Conservation (phyloP, 2,888 invertebrate species). For the Drosophila leonis region DNA sequence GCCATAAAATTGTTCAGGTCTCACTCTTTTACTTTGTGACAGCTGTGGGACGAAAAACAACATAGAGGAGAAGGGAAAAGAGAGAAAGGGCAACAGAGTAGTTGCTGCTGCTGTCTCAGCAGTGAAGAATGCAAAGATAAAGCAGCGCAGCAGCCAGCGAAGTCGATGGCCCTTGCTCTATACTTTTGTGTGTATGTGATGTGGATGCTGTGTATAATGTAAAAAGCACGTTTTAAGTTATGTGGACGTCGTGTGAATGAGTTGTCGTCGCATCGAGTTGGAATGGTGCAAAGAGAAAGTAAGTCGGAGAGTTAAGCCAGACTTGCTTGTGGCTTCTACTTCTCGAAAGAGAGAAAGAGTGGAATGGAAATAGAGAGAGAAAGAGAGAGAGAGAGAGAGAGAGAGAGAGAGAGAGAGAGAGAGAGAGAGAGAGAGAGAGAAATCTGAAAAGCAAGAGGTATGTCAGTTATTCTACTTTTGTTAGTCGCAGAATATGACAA, state of each 20-base stretch:
- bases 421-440: neutral
- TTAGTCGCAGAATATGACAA: too few relatives aligned
- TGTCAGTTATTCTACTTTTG: neutral
- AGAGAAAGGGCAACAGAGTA: conserved; percentile 16
- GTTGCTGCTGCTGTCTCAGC: conserved; percentile 50
- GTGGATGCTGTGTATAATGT: conserved; percentile 51
- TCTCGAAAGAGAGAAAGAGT: conserved; percentile 6
- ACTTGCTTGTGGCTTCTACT: neutral
- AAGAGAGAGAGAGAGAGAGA: neutral
- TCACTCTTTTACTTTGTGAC: conserved; percentile 30
- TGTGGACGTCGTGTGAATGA: conserved; percentile 76
- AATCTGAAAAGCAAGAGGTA: neutral
- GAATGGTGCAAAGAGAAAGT: conserved; percentile 8
- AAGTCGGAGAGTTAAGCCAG: conserved; percentile 19
- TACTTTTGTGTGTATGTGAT: conserved; percentile 2
- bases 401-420: conserved; percentile 21
- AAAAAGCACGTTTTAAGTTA: conserved; percentile 76
- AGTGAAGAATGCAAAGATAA: conserved; percentile 71
- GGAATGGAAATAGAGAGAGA: neutral
- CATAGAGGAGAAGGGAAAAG: conserved; percentile 7
- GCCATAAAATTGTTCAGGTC: conserved; percentile 62
- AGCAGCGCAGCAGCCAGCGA: conserved; percentile 37
- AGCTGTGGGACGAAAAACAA: conserved; percentile 41
- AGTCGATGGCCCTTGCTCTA: conserved; percentile 48
- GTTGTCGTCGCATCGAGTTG: conserved; percentile 38